These are phyloP conservation scores for Scartelaos histophorus DNA, from an alignment of 2,113 vertebrate genomes.

Conservation along the genomic window DNA sequence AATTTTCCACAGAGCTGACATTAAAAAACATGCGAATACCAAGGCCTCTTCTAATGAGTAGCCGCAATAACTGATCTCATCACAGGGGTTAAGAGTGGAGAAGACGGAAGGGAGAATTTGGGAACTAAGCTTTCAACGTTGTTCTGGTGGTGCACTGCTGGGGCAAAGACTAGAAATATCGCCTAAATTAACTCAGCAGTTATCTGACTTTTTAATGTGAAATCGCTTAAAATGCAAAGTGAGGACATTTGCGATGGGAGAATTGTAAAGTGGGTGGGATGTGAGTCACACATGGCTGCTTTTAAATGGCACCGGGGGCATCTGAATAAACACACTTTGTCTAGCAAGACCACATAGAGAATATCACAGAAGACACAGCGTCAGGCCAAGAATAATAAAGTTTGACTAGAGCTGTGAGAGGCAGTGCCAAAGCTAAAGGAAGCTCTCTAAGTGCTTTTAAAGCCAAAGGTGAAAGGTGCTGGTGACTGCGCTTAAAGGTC, in stretches of 20 bases:
- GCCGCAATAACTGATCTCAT: slow-evolving; percentile 61
- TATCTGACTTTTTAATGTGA: slow-evolving; percentile 62
- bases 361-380: neutral
- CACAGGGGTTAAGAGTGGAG: slow-evolving; percentile 56
- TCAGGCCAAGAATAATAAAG: neutral
- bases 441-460: neutral
- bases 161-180: slow-evolving; percentile 44
- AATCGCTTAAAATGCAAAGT: slow-evolving; percentile 52
- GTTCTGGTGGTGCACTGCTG: slow-evolving; percentile 30
- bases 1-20: slow-evolving; percentile 40
- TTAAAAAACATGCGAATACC: slow-evolving; percentile 47
- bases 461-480: neutral
- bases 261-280: slow-evolving; percentile 42
- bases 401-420: neutral
- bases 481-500: neutral
- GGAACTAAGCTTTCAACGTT: slow-evolving; percentile 54
- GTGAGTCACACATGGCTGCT: slow-evolving; percentile 34
- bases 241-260: slow-evolving; percentile 42
- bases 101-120: slow-evolving; percentile 37
- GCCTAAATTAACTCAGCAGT: slow-evolving; percentile 51
- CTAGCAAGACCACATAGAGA: neutral
- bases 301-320: slow-evolving; percentile 38
- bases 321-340: slow-evolving; percentile 18
- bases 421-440: neutral
- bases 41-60: slow-evolving; percentile 60